Conservation (phyloP, 2,888 invertebrate genomes). For the Sesia apiformis region DNA sequence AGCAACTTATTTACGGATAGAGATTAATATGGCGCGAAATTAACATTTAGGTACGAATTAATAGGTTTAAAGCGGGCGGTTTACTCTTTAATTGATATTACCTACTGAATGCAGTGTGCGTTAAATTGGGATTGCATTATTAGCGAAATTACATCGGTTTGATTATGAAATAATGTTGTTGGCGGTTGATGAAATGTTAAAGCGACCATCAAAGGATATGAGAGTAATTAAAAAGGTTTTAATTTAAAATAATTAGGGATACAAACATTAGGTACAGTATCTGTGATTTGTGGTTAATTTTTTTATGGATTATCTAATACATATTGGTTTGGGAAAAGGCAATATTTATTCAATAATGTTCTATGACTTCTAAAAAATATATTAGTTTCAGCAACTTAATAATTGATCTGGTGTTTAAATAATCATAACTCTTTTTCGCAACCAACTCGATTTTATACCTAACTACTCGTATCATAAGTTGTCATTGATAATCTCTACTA, state of each 20-base stretch:
- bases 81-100: slow-evolving; percentile 16
- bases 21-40: slow-evolving; percentile 43
- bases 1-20: slow-evolving; percentile 33
- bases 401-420: too few relatives aligned
- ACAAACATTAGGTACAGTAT: background rate
- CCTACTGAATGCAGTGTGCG: slow-evolving; percentile 1
- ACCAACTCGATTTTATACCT: too few relatives aligned
- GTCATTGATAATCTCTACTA: too few relatives aligned
- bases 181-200: background rate
- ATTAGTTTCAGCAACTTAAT: too few relatives aligned
- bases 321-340: too few relatives aligned
- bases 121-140: slow-evolving; percentile 5
- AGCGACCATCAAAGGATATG: background rate
- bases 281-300: background rate
- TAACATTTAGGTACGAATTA: slow-evolving; percentile 32
- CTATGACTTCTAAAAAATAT: too few relatives aligned
- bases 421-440: too few relatives aligned
- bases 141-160: slow-evolving; percentile 3
- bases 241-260: background rate
- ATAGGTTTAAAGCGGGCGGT: slow-evolving; percentile 20
- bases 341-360: too few relatives aligned
- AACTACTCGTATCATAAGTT: too few relatives aligned
- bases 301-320: background rate
- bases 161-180: background rate
- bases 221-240: background rate